phyloP scores from a whole-genome alignment of 2,888 invertebrate genomes.

The Eurois occulta region DNA sequence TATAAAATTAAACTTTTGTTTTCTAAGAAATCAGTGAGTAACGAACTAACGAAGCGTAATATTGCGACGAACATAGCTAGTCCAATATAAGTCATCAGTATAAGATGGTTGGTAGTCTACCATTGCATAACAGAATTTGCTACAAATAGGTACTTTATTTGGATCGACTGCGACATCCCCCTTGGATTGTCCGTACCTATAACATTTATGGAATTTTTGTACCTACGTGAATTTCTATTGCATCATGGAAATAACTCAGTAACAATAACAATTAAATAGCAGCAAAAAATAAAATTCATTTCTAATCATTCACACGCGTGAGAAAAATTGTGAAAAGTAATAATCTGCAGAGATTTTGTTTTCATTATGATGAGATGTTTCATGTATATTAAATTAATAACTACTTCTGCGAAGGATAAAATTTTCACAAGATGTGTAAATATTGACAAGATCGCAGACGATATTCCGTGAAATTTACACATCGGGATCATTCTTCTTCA shows the following conservation, averaged over 20 bases:
- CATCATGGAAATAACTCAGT: background rate
- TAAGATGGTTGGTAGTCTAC: constrained; percentile 21
- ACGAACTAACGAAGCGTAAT: constrained; percentile 22
- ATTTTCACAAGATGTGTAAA: constrained; percentile 42
- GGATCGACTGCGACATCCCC: constrained; percentile 1
- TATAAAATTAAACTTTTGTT: background rate
- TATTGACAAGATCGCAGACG: constrained; percentile 37
- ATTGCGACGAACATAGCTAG: constrained; percentile 17
- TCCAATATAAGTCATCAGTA: constrained; percentile 32
- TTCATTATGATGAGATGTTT: background rate
- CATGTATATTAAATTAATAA: constrained; percentile 8
- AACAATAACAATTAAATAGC: background rate
- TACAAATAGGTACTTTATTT: constrained; percentile 7
- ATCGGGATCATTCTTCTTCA: constrained; percentile 31
- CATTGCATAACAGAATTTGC: constrained; percentile 46
- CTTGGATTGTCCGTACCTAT: background rate
- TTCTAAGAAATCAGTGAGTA: constrained; percentile 1
- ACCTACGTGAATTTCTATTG: background rate
- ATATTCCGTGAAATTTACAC: constrained; percentile 39
- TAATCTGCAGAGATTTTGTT: background rate
- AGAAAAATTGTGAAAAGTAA: background rate
- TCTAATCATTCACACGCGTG: background rate
- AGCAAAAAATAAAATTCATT: background rate
- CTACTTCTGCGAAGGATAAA: constrained; percentile 15
- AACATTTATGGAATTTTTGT: constrained; percentile 1